Evolutionary conservation across 2,888 invertebrate species (phyloP).

Genomic region (Amiota mariae): DNA sequence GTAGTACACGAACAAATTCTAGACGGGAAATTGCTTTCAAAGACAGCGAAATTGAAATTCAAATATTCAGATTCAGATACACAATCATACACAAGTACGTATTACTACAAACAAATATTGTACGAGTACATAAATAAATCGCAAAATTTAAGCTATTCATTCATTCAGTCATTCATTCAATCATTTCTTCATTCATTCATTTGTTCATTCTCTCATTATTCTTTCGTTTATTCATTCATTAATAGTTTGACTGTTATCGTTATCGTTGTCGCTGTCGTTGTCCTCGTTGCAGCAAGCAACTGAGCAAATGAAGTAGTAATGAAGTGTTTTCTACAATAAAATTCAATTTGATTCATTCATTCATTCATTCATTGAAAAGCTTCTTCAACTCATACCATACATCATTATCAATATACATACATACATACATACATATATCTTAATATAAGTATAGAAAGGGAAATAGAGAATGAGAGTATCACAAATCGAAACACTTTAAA

Average conservation of each 20-base stretch:
- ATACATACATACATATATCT: no score
- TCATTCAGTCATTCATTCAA: not conserved
- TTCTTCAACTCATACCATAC: not conserved
- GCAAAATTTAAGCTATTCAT: not conserved
- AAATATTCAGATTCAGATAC: not conserved
- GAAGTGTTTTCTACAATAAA: constrained; percentile 2
- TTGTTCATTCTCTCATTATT: no score
- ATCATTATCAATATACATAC: not conserved
- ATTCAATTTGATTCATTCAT: constrained; percentile 8
- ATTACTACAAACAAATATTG: not conserved
- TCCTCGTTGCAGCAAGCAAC: not conserved
- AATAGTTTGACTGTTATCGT: not conserved
- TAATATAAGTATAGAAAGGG: no score
- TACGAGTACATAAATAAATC: not conserved
- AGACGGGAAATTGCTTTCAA: constrained; percentile 26
- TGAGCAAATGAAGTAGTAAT: constrained; percentile 2
- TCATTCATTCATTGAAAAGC: not conserved
- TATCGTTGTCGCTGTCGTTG: not conserved
- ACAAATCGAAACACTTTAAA: no score
- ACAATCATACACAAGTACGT: not conserved
- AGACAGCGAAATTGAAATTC: constrained; percentile 18
- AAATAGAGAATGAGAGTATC: no score
- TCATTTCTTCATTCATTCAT: no score
- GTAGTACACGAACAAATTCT: not conserved
- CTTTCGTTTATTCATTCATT: not conserved